These are phyloP conservation scores for Muschampia plurimacula DNA, from an alignment of 2,888 invertebrate species.

Conservation along the genomic window DNA sequence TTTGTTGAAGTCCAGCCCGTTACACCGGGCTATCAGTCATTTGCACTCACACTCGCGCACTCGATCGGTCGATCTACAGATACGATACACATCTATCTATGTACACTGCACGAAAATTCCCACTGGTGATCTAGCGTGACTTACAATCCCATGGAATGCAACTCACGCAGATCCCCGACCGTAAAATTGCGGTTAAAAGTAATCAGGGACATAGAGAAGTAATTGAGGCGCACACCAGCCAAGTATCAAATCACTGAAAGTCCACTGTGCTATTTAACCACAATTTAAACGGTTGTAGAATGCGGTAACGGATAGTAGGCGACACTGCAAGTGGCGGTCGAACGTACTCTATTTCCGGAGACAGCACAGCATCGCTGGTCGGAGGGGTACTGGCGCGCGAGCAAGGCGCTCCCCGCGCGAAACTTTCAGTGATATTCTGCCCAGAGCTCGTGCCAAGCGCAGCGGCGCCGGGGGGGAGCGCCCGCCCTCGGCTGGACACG, in stretches of 20 bases:
- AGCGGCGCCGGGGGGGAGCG: constrained; percentile 50
- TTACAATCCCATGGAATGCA: constrained; percentile 71
- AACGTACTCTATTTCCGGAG: constrained; percentile 86
- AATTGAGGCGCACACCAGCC: constrained; percentile 14
- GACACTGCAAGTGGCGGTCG: constrained; percentile 57
- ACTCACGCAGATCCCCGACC: constrained; percentile 63
- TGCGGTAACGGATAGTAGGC: constrained; percentile 63
- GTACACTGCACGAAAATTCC: constrained; percentile 64
- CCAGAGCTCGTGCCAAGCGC: constrained; percentile 70
- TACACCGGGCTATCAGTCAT: constrained; percentile 80
- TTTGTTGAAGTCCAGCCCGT: constrained; percentile 76
- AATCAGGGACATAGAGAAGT: constrained; percentile 3
- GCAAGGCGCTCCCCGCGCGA: constrained; percentile 65
- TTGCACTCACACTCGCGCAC: constrained; percentile 85
- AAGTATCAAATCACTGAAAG: constrained; percentile 47
- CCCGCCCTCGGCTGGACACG: constrained; percentile 32
- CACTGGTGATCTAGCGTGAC: constrained; percentile 58
- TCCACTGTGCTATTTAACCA: constrained; percentile 66
- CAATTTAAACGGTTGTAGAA: constrained; percentile 70
- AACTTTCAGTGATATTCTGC: constrained; percentile 72
- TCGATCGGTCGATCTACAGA: constrained; percentile 77
- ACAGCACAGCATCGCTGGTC: constrained; percentile 87
- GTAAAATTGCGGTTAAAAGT: constrained; percentile 63
- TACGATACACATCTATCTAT: constrained; percentile 65
- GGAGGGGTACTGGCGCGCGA: constrained; percentile 82